phyloP scores from a whole-genome alignment of 1,140 invertebrate species.

The Liolophura sinensis region DNA sequence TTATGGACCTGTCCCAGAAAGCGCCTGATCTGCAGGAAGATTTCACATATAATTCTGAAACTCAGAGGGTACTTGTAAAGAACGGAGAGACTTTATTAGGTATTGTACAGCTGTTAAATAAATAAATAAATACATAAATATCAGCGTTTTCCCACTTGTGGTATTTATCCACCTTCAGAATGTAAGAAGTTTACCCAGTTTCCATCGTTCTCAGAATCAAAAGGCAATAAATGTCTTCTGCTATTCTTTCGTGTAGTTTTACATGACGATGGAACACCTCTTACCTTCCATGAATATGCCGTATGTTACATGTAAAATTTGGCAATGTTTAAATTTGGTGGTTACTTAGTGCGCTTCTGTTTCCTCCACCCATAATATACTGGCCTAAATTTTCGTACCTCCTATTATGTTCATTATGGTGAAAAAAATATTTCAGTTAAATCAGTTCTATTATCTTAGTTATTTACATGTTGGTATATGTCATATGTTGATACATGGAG shows the following conservation, averaged over 20 bases:
- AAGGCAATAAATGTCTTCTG: too few species aligned
- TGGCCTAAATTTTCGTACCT: too few species aligned
- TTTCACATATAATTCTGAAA: constrained; percentile 94
- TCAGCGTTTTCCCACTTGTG: not conserved
- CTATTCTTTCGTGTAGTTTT: not conserved
- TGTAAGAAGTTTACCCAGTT: not conserved
- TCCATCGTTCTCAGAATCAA: not conserved
- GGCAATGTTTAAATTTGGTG: too few species aligned
- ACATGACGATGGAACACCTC: not conserved
- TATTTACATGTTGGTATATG: too few species aligned
- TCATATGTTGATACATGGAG: too few species aligned
- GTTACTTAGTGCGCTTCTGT: too few species aligned
- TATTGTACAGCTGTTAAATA: constrained; percentile 20
- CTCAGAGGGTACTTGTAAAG: constrained; percentile 88
- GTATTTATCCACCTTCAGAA: not conserved
- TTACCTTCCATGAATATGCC: too few species aligned
- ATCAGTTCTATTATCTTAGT: too few species aligned
- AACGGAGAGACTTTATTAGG: constrained; percentile 88
- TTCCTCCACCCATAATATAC: too few species aligned
- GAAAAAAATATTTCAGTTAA: not conserved
- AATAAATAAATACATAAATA: too few species aligned
- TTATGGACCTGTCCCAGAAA: constrained; percentile 92
- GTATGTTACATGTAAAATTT: too few species aligned
- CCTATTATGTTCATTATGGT: too few species aligned
- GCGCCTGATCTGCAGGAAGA: constrained; percentile 93